Evolutionary conservation across 2,797 vertebrate species (phyloP).

Genomic region (Pseudochaenichthys georgianus): DNA sequence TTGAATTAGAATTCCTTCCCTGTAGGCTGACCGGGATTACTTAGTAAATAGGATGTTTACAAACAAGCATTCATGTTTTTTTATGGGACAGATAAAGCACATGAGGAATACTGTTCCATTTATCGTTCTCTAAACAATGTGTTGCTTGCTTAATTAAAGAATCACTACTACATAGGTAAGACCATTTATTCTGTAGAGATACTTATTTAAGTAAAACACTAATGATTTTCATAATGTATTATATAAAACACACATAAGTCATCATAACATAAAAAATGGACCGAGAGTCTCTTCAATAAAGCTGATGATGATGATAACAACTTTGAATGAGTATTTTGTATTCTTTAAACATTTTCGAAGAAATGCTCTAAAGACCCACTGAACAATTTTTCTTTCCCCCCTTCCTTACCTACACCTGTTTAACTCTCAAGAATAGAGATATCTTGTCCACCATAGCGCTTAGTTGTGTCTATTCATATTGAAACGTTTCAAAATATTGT

Average conservation of each 20-base stretch:
- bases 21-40: constrained; percentile 53
- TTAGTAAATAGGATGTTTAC: constrained; percentile 66
- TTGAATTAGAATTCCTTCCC: constrained; percentile 66
- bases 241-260: neutral
- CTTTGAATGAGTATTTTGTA: neutral
- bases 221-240: neutral
- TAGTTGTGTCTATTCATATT: neutral
- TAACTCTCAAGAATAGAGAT: constrained; percentile 5
- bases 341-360: neutral
- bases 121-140: constrained; percentile 3
- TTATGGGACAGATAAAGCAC: constrained; percentile 32
- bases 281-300: too few relatives aligned
- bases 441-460: neutral
- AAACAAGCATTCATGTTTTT: constrained; percentile 40
- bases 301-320: neutral
- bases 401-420: neutral
- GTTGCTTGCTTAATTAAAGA: neutral
- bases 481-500: neutral
- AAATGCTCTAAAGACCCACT: neutral
- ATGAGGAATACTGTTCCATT: constrained; percentile 24
- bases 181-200: neutral
- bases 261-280: neutral
- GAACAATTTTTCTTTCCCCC: neutral
- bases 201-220: neutral
- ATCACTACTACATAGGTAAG: neutral